Evolutionary conservation across 2,888 invertebrate species (phyloP).

Genomic region (Mayetiola destructor): DNA sequence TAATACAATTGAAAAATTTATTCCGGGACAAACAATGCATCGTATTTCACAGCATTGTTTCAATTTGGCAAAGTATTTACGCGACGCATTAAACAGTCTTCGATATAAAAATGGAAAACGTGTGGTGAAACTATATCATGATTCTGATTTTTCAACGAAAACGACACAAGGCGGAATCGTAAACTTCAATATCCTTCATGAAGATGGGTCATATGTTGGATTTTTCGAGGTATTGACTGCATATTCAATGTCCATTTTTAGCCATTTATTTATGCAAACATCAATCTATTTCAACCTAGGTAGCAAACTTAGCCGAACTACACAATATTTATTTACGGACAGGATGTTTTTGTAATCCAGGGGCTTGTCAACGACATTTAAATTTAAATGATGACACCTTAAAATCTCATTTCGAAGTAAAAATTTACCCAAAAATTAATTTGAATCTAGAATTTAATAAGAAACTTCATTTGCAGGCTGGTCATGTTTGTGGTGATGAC

Average conservation of each 20-base stretch:
- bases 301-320: conserved; percentile 75
- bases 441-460: neutral
- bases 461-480: conserved; percentile 38
- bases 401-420: conserved; percentile 56
- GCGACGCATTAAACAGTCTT: conserved; percentile 44
- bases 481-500: conserved; percentile 85
- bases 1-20: conserved; percentile 49
- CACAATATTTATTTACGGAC: conserved; percentile 76
- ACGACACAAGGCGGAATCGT: conserved; percentile 69
- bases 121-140: conserved; percentile 57
- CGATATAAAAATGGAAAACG: conserved; percentile 58
- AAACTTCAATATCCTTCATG: conserved; percentile 71
- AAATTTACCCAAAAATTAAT: neutral
- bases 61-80: conserved; percentile 57
- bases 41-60: conserved; percentile 60
- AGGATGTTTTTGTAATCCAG: conserved; percentile 95
- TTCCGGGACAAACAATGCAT: conserved; percentile 43
- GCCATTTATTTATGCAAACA: neutral
- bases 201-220: conserved; percentile 67
- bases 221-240: conserved; percentile 58
- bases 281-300: conserved; percentile 38
- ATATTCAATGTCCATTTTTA: neutral
- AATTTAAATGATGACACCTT: conserved; percentile 52
- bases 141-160: conserved; percentile 48
- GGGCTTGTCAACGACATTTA: conserved; percentile 77